Evolutionary conservation across 2,113 vertebrate genomes (phyloP).

Genomic region (Xiphophorus hellerii): DNA sequence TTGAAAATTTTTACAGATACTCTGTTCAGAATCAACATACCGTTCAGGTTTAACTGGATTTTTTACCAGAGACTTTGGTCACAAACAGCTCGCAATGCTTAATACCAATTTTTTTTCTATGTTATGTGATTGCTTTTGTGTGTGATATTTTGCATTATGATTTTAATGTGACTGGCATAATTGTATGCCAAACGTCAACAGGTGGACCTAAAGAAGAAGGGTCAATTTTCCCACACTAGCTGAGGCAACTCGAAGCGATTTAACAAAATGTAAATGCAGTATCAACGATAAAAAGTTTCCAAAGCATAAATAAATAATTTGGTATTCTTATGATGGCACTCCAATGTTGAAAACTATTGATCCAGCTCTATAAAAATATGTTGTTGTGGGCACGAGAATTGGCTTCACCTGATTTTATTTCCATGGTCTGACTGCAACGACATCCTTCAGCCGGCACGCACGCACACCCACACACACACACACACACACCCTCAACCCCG

Average conservation of each 20-base stretch:
- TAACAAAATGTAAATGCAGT: constrained; percentile 8
- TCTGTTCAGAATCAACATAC: too few species aligned
- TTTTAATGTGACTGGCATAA: too few species aligned
- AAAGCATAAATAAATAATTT: constrained; percentile 5
- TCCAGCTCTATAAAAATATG: constrained; percentile 45
- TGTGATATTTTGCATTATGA: too few species aligned
- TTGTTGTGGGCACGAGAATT: constrained; percentile 37
- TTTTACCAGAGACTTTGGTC: too few species aligned
- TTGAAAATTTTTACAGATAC: too few species aligned
- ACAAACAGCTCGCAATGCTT: too few species aligned
- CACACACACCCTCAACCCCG: constrained; percentile 1
- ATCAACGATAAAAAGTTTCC: constrained; percentile 16
- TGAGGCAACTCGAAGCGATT: not conserved
- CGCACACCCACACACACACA: constrained; percentile 22
- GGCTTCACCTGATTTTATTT: constrained; percentile 64
- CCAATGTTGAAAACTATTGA: constrained; percentile 54
- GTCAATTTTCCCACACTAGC: not conserved
- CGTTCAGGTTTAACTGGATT: too few species aligned
- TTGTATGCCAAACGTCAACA: not conserved
- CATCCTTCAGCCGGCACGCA: constrained; percentile 45
- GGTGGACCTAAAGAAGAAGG: not conserved
- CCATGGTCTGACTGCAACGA: constrained; percentile 48
- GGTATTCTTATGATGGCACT: constrained; percentile 26
- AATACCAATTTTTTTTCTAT: too few species aligned
- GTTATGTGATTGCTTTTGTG: too few species aligned